Evolutionary conservation across 2,113 vertebrate species (phyloP).

Genomic region (Eretmodus cyanostictus): DNA sequence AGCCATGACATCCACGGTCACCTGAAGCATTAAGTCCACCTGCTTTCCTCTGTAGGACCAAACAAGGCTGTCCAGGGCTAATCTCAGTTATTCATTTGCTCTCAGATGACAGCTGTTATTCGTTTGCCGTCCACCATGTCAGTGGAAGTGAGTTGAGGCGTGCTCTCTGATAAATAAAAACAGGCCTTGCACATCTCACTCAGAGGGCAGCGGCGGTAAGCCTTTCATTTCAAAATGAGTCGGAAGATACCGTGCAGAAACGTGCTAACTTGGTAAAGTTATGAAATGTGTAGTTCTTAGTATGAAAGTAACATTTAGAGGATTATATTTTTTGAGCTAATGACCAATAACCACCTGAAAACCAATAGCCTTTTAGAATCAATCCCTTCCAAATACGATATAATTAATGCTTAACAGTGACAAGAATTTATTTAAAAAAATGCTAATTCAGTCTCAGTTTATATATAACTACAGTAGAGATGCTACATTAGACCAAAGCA

Average conservation of each 20-base stretch:
- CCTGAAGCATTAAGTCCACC: neutral
- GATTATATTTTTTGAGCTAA: neutral
- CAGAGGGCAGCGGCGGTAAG: neutral
- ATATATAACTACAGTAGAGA: neutral
- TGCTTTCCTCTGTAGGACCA: conserved; percentile 25
- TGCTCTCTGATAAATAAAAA: neutral
- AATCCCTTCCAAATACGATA: neutral
- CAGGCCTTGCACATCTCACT: neutral
- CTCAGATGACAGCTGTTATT: neutral
- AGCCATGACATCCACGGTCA: neutral
- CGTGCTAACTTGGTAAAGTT: neutral
- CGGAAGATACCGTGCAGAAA: neutral
- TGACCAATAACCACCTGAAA: conserved; percentile 2
- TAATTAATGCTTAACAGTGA: neutral
- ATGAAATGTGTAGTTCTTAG: neutral
- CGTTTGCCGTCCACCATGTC: neutral
- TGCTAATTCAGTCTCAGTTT: neutral
- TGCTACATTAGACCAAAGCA: conserved; percentile 45
- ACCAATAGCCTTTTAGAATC: neutral
- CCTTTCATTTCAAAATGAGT: neutral
- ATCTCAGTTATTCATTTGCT: neutral
- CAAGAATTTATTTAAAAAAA: neutral
- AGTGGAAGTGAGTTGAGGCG: neutral
- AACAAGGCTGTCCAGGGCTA: conserved; percentile 37
- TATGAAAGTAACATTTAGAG: neutral